Base-by-base conservation (phyloP, 2,888 invertebrate genomes). In the Rotaria magnacalcarata region DNA sequence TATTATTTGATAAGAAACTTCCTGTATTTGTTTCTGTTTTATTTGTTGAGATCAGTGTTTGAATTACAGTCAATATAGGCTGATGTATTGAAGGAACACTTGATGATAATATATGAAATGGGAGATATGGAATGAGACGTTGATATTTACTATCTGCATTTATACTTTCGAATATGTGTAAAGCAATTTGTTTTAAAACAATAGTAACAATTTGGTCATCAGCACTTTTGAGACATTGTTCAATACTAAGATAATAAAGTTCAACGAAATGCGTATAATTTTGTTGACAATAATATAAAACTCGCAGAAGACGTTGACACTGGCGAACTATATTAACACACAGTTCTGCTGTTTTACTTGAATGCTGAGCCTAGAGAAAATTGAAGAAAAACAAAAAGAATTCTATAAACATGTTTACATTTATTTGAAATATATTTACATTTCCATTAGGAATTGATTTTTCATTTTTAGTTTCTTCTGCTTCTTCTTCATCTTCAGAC, bases 241-340 rank as follows among this genome's bases (percentile, higher is more conserved):
- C 47, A 43, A 80, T 47, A 80, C 47, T 24, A 80, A 8, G n/a
- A 80, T 47, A 80, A 47, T 80, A 80, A n/a, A 80, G 47, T 41
- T 80, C 80, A 14, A 1, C n/a, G 47, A 80, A 80, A n/a, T 80
- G 80, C 10, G 3, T 4, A 80, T 43, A 21, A n/a, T n/a, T 21
- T n/a, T 80, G 47, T n/a, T 80, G 47, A 47, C 47, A 47, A 47
- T 80, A 14, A 47, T 80, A 47, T 47, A 80, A 47, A 34, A 80
- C 0, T n/a, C 41, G 80, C 2, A 80, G 80, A 67, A 67, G 67
- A 16, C 67, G 34, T 67, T 67, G 10, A 34, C 34, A 67, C 34
- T 67, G 67, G 34, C 16, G 16, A 27, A 41, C 34, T 16, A 19
- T 67, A 19, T 67, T 10, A 8, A 67, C 7, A 67, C 34, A 67